Percentiles rank a stretch among this genome's conserved stretches.
These are phyloP conservation scores for Drosophila subquinaria DNA, from an alignment of 2,888 invertebrate species.

Conservation along the genomic window DNA sequence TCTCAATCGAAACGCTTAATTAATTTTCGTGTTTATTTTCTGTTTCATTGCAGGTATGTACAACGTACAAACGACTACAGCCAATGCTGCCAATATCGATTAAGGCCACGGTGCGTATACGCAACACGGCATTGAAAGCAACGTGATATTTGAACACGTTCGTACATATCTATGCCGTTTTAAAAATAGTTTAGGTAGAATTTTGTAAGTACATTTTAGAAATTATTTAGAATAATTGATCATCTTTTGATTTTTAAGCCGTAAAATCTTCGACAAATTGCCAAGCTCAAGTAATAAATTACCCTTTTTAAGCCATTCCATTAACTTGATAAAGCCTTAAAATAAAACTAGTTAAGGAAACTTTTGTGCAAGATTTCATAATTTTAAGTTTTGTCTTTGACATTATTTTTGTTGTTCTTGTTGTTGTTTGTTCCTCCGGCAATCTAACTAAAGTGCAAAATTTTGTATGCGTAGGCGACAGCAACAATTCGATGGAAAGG, in stretches of 20 bases:
- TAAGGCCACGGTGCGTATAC: constrained; percentile 66
- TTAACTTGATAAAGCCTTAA: constrained; percentile 7
- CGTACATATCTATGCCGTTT: background rate
- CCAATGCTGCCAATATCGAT: constrained; percentile 64
- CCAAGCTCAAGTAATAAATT: constrained; percentile 20
- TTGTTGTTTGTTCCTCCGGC: constrained; percentile 22
- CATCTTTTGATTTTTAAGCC: background rate
- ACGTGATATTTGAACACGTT: background rate
- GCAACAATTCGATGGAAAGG: constrained; percentile 15
- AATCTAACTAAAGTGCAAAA: constrained; percentile 38
- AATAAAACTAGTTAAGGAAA: constrained; percentile 11
- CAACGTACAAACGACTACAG: constrained; percentile 18
- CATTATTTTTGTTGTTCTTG: constrained; percentile 18
- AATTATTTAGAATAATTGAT: background rate
- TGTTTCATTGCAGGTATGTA: constrained; percentile 77
- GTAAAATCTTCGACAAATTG: constrained; percentile 11
- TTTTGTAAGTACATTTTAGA: too few relatives aligned
- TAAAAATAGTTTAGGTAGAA: too few relatives aligned
- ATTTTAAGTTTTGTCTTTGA: constrained; percentile 21
- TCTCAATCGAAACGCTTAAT: constrained; percentile 42
- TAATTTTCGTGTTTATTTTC: constrained; percentile 52
- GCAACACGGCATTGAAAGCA: constrained; percentile 16
- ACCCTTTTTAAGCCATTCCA: constrained; percentile 24
- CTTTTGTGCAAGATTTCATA: constrained; percentile 34
- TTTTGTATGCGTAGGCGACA: constrained; percentile 46